phyloP scores from a whole-genome alignment of 2,113 vertebrate genomes.

The Varanus komodoensis region DNA sequence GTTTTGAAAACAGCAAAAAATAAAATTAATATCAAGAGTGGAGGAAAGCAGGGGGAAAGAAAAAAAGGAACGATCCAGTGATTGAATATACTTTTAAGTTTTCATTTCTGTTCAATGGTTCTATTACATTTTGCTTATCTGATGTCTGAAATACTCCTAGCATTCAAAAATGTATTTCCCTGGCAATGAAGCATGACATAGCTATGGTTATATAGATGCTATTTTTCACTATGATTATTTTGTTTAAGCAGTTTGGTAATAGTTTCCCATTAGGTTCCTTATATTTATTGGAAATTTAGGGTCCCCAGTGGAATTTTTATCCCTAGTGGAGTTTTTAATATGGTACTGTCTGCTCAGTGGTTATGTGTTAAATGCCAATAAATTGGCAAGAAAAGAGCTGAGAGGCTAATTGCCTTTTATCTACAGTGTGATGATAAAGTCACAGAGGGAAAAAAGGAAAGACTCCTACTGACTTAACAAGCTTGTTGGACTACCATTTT shows the following conservation, averaged over 20 bases:
- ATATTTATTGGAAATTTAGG: constrained; percentile 69
- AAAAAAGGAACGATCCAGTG: not conserved
- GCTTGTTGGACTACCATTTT: constrained; percentile 82
- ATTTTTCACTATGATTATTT: constrained; percentile 73
- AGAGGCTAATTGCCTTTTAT: constrained; percentile 84
- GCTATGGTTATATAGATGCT: constrained; percentile 60
- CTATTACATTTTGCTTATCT: not conserved
- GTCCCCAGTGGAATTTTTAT: constrained; percentile 78
- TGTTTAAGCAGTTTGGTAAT: constrained; percentile 71
- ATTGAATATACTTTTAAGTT: not conserved
- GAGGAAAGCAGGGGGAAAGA: not conserved
- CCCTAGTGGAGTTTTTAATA: constrained; percentile 81
- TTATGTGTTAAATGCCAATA: constrained; percentile 82
- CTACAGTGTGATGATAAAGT: constrained; percentile 81
- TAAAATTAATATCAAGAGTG: not conserved
- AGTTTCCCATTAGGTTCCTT: constrained; percentile 65
- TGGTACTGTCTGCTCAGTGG: constrained; percentile 78
- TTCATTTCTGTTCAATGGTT: not conserved
- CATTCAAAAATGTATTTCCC: constrained; percentile 81
- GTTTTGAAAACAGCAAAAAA: not conserved
- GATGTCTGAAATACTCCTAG: not conserved
- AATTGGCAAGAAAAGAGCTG: constrained; percentile 80
- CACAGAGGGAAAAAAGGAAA: constrained; percentile 76
- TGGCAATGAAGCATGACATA: constrained; percentile 80
- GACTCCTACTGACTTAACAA: constrained; percentile 84